These are phyloP conservation scores for Chamaetylas fuelleborni DNA, from an alignment of 2,113 vertebrate genomes.

Conservation along the genomic window DNA sequence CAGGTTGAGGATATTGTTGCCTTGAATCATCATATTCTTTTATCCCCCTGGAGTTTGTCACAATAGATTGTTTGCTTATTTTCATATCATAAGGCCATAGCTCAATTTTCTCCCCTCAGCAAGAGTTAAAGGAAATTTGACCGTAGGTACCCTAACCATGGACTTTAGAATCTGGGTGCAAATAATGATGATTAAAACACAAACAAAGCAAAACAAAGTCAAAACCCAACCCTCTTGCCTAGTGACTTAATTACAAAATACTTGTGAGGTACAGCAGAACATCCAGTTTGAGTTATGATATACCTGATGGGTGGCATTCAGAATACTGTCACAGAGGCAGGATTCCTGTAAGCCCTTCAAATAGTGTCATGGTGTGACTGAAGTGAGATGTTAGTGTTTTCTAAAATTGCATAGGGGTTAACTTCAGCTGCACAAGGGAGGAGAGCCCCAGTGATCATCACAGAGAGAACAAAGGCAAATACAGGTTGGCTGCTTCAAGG, in stretches of 20 bases:
- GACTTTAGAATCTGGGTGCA: slow-evolving; percentile 41
- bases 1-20: neutral
- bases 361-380: neutral
- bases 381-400: neutral
- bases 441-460: neutral
- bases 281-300: neutral
- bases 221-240: neutral
- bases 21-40: slow-evolving; percentile 20
- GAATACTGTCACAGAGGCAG: neutral
- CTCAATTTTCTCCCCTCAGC: neutral
- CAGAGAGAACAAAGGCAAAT: neutral
- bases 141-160: neutral
- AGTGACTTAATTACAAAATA: neutral
- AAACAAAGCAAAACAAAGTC: neutral
- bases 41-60: neutral
- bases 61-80: neutral
- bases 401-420: neutral
- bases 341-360: neutral
- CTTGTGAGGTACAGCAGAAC: neutral
- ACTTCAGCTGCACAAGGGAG: neutral
- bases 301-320: neutral
- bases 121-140: neutral
- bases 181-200: neutral
- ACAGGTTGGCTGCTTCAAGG: neutral
- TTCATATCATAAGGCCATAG: neutral